Conservation (phyloP, 2,797 vertebrate genomes). For the Cirrhinus mrigala region DNA sequence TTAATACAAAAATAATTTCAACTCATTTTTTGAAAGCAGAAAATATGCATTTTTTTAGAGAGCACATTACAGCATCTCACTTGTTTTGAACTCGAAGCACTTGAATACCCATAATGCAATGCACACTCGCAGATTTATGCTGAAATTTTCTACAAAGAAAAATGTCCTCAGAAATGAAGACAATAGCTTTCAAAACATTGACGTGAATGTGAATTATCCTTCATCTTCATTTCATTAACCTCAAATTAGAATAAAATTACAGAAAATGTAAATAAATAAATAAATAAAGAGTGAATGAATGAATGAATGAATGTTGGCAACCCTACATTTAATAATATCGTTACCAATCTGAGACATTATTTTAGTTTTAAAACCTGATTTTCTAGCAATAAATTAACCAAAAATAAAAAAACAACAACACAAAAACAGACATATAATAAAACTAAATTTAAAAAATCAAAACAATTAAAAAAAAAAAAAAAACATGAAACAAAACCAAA, state of each 20-base stretch:
- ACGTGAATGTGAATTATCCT: no score
- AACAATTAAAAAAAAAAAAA: background rate
- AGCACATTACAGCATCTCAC: background rate
- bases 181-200: background rate
- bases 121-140: background rate
- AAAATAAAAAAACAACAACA: background rate
- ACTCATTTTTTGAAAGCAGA: background rate
- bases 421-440: no score
- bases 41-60: no score
- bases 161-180: background rate
- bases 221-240: no score
- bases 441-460: no score
- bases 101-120: constrained; percentile 10
- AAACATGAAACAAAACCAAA: no score
- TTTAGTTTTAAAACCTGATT: background rate
- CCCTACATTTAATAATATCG: background rate
- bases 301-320: background rate
- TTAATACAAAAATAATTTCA: background rate
- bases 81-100: background rate
- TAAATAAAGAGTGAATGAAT: no score
- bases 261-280: no score
- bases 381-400: background rate
- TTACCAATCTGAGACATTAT: background rate
- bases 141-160: background rate
- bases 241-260: no score